Conservation (phyloP, 2,113 vertebrate species). For the Lamprologus ornatipinnis region DNA sequence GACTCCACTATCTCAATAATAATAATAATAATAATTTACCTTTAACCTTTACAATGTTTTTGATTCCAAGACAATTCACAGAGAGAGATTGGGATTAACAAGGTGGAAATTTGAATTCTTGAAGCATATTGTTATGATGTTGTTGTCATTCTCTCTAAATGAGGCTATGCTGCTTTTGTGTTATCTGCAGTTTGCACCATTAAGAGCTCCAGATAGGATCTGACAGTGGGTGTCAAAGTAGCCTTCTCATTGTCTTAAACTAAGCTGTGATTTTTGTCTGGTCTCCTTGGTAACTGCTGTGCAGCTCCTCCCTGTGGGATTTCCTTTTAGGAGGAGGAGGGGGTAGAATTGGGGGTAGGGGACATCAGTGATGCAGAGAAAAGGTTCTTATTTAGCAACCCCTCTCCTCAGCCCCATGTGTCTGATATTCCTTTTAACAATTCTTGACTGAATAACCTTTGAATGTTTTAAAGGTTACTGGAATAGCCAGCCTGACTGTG, state of each 20-base stretch:
- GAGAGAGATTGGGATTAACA: background rate
- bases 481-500: background rate
- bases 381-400: background rate
- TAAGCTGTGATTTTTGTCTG: conserved; percentile 19
- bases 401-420: background rate
- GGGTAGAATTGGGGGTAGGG: background rate
- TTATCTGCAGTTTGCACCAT: background rate
- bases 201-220: background rate
- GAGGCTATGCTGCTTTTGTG: background rate
- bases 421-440: background rate
- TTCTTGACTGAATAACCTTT: background rate
- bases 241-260: background rate
- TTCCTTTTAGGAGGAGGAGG: background rate
- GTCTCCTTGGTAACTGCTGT: conserved; percentile 28
- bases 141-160: background rate
- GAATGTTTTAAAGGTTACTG: background rate
- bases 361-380: background rate
- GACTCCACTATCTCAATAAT: background rate
- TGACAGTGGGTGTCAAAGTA: conserved; percentile 4
- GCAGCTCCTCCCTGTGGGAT: conserved; percentile 17
- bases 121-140: too few species aligned
- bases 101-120: background rate
- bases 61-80: background rate
- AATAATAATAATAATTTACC: background rate
- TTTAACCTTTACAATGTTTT: background rate